Base-by-base conservation (phyloP, 2,888 invertebrate genomes). In the Athetis lepigone region DNA sequence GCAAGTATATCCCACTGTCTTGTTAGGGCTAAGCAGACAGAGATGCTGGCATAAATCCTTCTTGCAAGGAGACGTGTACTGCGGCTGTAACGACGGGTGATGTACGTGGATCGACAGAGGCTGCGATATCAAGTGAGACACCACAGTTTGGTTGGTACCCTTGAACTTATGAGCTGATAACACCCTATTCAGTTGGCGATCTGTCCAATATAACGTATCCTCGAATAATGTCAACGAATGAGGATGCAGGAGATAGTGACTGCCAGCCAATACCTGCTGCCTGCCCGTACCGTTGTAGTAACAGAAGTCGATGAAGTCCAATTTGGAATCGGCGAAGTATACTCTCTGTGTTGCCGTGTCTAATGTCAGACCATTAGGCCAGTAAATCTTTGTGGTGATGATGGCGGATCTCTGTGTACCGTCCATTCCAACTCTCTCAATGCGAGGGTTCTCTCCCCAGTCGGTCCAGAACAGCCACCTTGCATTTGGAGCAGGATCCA, bases 271-370 rank as follows among this genome's bases (percentile, higher is more conserved):
- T 0, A 98, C 98, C 90, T 99, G 98, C 76, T 98, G 97, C 19
- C 99, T 93, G 0, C 98, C 98, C 0, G 97, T 96, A 8, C 99
- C 99, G 83, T 99, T 98, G 93, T 99, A 99, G 85, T 98, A 97
- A 86, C 99, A 99, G 87, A 98, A 99, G 87, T 99, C 99, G 65
- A 99, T 99, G 85, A 98, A 99, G 88, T 99, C 99, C 36, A 99
- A 92, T 86, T 99, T 98, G 0, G 98, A 98, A 90, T 99, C 99
- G 0, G 99, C 99, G 88, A 99, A 99, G 92, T 99, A 99, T 0
- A 99, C 97, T 50, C 99, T 94, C 85, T 97, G 97, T 0, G 97
- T 99, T 0, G 99, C 97, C 19, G 98, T 98, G 86, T 99, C 99
- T 3, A 99, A 92, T 0, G 99, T 98, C n/a, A 99, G 93, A 0